phyloP scores from a whole-genome alignment of 2,797 vertebrate species.

The Acestrorhynchus altus region DNA sequence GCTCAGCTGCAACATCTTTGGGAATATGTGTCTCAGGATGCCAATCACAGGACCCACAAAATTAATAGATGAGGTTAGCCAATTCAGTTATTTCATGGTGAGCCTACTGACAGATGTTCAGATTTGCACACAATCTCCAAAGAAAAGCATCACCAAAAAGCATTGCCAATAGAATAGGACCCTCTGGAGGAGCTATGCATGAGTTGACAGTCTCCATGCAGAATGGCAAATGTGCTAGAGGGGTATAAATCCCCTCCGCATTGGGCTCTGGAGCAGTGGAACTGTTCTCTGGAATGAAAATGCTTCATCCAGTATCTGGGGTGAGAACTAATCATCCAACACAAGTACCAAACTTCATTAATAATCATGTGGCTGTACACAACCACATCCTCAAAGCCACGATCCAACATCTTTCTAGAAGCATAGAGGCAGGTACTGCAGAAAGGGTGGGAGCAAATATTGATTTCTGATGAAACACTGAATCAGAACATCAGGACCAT shows the following conservation, averaged over 20 bases:
- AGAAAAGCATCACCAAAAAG: background rate
- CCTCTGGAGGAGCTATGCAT: background rate
- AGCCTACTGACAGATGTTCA: background rate
- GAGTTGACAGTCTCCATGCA: background rate
- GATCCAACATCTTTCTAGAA: background rate
- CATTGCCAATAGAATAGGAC: background rate
- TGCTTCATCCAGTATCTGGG: background rate
- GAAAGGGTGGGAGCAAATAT: background rate
- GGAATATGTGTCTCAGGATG: too few species aligned
- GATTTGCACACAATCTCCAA: background rate
- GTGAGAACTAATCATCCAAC: background rate
- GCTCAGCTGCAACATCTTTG: too few species aligned
- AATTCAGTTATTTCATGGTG: background rate
- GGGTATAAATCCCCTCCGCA: background rate
- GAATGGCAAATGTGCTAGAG: background rate
- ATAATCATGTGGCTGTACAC: background rate
- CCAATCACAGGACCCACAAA: too few species aligned
- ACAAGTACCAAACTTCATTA: background rate
- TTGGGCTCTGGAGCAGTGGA: background rate
- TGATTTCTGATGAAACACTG: background rate
- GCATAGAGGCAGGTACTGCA: background rate
- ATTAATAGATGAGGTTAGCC: too few species aligned
- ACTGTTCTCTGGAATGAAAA: background rate
- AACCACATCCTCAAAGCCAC: background rate
- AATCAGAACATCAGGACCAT: background rate